Evolutionary conservation across 2,888 invertebrate species (phyloP).

Genomic region (Abrostola tripartita): DNA sequence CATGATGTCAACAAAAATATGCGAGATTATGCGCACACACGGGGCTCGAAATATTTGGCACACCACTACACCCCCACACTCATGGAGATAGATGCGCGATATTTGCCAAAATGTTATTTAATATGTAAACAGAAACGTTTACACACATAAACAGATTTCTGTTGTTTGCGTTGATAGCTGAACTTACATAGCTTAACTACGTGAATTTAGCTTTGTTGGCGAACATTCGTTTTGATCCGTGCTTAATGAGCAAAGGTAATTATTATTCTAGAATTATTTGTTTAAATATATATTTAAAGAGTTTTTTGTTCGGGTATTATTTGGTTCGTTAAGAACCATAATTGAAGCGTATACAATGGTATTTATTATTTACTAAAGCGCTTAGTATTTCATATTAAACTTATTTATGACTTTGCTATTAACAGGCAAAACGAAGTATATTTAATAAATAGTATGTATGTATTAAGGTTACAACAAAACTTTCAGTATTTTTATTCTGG

Average conservation of each 20-base stretch:
- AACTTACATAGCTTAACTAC: slow-evolving; percentile 40
- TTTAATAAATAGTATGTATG: too few relatives aligned
- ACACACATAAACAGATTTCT: slow-evolving; percentile 50
- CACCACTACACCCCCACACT: slow-evolving; percentile 41
- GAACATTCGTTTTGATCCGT: slow-evolving; percentile 19
- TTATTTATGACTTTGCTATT: too few relatives aligned
- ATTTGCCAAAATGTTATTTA: slow-evolving; percentile 54
- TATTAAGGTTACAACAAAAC: too few relatives aligned
- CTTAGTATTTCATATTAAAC: too few relatives aligned
- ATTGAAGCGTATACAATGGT: too few relatives aligned
- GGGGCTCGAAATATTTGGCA: slow-evolving; percentile 68
- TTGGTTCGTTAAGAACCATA: too few relatives aligned
- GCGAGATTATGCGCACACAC: slow-evolving; percentile 74
- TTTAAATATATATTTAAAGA: neutral
- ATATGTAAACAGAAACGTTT: slow-evolving; percentile 51
- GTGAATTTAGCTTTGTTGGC: slow-evolving; percentile 21
- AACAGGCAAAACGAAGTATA: too few relatives aligned
- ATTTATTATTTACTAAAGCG: too few relatives aligned
- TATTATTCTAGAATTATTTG: slow-evolving; percentile 12
- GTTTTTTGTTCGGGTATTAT: too few relatives aligned
- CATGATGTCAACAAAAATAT: slow-evolving; percentile 48
- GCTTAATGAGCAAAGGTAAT: slow-evolving; percentile 7
- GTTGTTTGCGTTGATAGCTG: slow-evolving; percentile 45
- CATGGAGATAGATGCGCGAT: slow-evolving; percentile 43
- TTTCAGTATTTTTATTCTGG: too few relatives aligned